Evolutionary conservation across 2,888 invertebrate species (phyloP).

Genomic region (Tetranychus piercei): DNA sequence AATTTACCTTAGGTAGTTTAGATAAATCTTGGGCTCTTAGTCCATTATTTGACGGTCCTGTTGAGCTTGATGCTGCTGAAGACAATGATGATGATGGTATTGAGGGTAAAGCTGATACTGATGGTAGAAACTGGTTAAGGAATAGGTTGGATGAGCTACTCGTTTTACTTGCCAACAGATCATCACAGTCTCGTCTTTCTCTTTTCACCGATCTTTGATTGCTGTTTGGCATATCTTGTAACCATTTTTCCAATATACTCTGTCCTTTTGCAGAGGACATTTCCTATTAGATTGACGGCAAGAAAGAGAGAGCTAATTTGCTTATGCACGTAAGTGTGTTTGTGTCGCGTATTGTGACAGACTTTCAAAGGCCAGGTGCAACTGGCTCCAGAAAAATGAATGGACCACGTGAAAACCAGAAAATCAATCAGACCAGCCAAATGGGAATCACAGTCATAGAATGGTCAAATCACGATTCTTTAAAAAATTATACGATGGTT

Average conservation of each 20-base stretch:
- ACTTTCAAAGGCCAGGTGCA: background rate
- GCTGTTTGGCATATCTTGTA: slow-evolving; percentile 19
- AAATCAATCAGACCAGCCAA: background rate
- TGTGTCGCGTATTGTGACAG: background rate
- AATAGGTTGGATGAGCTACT: background rate
- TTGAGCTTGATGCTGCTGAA: slow-evolving; percentile 3
- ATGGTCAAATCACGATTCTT: background rate
- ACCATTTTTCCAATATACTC: slow-evolving; percentile 19
- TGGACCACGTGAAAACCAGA: background rate
- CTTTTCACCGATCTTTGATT: slow-evolving; percentile 16
- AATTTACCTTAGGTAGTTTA: slow-evolving; percentile 1
- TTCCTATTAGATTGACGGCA: slow-evolving; percentile 1
- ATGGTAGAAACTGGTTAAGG: background rate
- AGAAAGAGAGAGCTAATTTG: background rate
- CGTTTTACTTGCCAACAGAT: slow-evolving; percentile 14
- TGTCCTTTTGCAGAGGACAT: slow-evolving; percentile 9
- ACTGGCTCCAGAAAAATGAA: background rate
- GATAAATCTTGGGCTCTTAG: background rate
- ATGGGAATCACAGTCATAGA: background rate
- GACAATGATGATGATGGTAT: slow-evolving; percentile 8
- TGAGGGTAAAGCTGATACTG: background rate
- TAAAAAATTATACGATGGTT: background rate
- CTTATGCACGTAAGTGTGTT: background rate
- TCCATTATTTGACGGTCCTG: background rate
- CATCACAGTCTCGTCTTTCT: slow-evolving; percentile 15